Evolutionary conservation across 2,888 invertebrate species (phyloP), one percentile per base, ranked within the genome.

Genomic region (Eupithecia pulchellata): DNA sequence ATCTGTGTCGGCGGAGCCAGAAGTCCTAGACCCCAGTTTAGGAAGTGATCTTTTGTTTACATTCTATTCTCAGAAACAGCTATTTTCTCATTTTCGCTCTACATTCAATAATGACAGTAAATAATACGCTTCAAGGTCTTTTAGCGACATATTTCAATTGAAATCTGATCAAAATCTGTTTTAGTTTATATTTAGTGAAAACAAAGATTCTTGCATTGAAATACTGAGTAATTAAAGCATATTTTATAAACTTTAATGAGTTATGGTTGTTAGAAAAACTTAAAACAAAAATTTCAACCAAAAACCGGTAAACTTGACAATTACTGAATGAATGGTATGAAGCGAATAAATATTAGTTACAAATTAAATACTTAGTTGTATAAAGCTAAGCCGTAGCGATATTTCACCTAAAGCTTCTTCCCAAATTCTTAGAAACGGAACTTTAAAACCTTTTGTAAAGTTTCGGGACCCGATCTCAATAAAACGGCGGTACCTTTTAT

Each of bases 371-470:
- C 14, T 17, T 57, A 2, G 29, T 57, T 57, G 20, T 60, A 14
- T 27, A 36, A 68, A 65, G 71, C 64, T 27, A 61, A 69, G 62
- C 70, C 25, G 62, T 42, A 39, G 60, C 47, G 66, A 61, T 32
- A 52, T 8, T 14, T 17, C 1, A n/a, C 30, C 20, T n/a, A 30
- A 27, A 42, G n/a, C 42, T 20, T n/a, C 29, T 57, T 25, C 27
- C 17, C 6, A 57, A 57, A 27, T 57, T 8, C 2, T 57, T 27
- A 27, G 3, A 25, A 55, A 4, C 27, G 11, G 17, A 17, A 17
- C 11, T 58, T 58, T 30, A 4, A n/a, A 8, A 32, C 9, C 9
- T 42, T 42, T 42, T 11, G n/a, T 29, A n/a, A 30, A 58, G 2
- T 29, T 60, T 60, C 4, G 9, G 30, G 17, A 47, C 39, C n/a